These are phyloP conservation scores for Idris sp. DNA, from an alignment of 1,140 invertebrate genomes.

Conservation along the genomic window DNA sequence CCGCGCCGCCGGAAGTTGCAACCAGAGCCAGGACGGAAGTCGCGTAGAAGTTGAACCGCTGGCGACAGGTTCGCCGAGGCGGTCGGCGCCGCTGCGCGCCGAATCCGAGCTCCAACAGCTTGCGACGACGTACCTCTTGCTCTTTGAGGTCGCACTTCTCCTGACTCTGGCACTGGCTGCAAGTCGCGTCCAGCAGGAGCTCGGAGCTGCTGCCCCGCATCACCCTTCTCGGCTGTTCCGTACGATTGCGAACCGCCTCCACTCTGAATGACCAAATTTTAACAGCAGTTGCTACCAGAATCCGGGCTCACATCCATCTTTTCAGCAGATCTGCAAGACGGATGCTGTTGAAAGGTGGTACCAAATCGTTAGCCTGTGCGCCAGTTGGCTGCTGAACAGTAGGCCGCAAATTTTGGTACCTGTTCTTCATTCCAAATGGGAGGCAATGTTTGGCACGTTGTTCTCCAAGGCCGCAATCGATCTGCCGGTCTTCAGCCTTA, in stretches of 20 bases:
- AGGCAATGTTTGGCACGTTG: constrained; percentile 53
- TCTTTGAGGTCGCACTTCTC: constrained; percentile 76
- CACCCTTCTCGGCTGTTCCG: constrained; percentile 54
- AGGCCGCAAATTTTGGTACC: too few relatives aligned
- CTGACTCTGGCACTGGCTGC: constrained; percentile 66
- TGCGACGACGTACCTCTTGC: constrained; percentile 84
- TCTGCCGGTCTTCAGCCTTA: constrained; percentile 38
- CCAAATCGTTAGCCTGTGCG: too few relatives aligned
- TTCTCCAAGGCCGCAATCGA: constrained; percentile 59
- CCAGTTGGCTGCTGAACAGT: too few relatives aligned
- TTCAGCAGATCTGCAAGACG: too few relatives aligned
- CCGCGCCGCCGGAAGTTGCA: constrained; percentile 88
- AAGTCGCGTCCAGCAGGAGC: constrained; percentile 84
- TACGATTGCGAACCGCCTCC: constrained; percentile 47
- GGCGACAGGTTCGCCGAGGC: constrained; percentile 84
- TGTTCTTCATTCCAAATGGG: too few relatives aligned
- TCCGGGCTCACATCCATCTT: too few relatives aligned
- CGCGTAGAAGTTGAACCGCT: constrained; percentile 87
- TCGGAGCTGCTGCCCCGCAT: constrained; percentile 92
- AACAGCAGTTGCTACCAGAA: too few relatives aligned
- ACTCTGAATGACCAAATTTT: constrained; percentile 9
- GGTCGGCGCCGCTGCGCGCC: constrained; percentile 79
- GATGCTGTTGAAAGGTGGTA: too few relatives aligned
- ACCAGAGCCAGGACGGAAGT: constrained; percentile 87
- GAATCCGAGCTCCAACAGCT: constrained; percentile 83